Base-by-base conservation (phyloP, 2,113 vertebrate genomes). In the Apodemus speciosus region DNA sequence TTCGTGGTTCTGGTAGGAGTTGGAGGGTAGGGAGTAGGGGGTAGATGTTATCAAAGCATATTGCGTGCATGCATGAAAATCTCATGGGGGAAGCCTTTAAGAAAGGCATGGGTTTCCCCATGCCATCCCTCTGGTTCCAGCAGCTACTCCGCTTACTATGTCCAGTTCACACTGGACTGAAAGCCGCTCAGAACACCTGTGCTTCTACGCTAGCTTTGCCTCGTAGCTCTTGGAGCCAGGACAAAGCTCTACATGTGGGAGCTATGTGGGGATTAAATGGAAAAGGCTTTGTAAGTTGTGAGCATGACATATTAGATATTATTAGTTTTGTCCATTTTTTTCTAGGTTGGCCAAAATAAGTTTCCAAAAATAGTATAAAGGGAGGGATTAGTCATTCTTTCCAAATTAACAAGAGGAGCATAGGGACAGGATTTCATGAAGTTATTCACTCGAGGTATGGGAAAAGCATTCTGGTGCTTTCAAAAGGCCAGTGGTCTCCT, bases 351-450 rank as follows among this genome's bases (percentile, higher is more conserved):
- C 83, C 94, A 96, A 95, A 95, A 97, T 90, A 96, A 90, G 87
- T 96, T 92, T 93, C 96, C 66, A 96, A 96, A 89, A 97, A 97
- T 96, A 97, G 96, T 72, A 93, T 73, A 25, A 85, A 92, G 72
- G 76, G 88, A 96, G 68, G 88, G 92, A 96, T 97, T 97, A 97
- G 97, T 97, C 95, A 96, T 96, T 96, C 79, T 97, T 96, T 95
- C 96, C 95, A 72, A 86, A 90, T 75, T 72, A 86, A 95, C 62
- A 76, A 93, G 91, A 93, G 88, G 95, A 95, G 60, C 95, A 75
- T 0, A 46, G 32, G 81, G 66, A 81, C 76, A 66, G 80, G 77
- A 96, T 86, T 92, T 93, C 88, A 72, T 49, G 85, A 75, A 68
- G 88, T 76, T 93, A 30, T 75, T 75, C 88, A 90, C 64, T 86